phyloP scores from a whole-genome alignment of 2,888 invertebrate species.

The Epinotia brunnichana region DNA sequence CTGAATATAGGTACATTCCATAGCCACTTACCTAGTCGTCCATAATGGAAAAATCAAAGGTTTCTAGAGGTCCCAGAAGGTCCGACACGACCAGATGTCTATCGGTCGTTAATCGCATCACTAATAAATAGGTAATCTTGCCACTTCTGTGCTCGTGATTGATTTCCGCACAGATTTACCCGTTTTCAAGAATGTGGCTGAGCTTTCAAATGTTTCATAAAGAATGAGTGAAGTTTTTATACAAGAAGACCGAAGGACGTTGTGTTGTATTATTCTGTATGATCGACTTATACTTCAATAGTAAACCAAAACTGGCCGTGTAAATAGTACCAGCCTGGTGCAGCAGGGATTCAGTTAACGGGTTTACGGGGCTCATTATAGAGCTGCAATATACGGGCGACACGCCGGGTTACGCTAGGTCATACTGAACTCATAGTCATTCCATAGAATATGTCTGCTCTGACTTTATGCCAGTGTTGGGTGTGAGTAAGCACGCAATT shows the following conservation, averaged over 20 bases:
- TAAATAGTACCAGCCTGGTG: background rate
- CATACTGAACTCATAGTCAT: background rate
- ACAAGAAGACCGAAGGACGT: background rate
- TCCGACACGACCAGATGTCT: no score
- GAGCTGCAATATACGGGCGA: slow-evolving; percentile 7
- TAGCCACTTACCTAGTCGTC: no score
- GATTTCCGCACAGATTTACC: background rate
- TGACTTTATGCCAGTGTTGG: background rate
- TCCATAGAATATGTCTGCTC: background rate
- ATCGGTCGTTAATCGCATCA: no score
- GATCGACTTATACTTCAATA: background rate
- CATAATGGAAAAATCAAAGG: no score
- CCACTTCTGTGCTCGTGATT: no score
- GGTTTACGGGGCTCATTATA: background rate
- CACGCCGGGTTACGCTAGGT: slow-evolving; percentile 2
- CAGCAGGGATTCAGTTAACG: slow-evolving; percentile 19
- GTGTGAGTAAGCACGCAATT: background rate
- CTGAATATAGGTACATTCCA: no score
- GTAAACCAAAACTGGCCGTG: background rate
- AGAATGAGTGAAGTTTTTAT: background rate
- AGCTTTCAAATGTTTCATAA: background rate
- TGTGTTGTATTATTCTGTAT: background rate
- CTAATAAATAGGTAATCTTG: no score
- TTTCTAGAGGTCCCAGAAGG: no score
- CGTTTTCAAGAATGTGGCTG: background rate